Evolutionary conservation across 2,888 invertebrate species (phyloP).

Genomic region (Hemithea aestivaria): DNA sequence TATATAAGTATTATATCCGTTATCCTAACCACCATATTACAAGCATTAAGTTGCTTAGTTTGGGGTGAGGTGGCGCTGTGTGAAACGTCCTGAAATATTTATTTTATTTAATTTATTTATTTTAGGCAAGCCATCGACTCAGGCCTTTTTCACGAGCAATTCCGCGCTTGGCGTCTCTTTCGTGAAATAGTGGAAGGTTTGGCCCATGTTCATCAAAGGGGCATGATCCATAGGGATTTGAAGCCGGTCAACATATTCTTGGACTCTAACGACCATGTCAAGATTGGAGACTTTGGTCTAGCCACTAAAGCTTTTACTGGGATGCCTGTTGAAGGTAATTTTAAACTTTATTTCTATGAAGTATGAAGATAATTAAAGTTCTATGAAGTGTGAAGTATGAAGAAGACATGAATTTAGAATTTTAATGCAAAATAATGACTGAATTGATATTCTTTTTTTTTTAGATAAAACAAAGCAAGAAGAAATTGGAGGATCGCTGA

Average conservation of each 20-base stretch:
- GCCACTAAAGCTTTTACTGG: slow-evolving; percentile 85
- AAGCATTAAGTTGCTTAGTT: too few species aligned
- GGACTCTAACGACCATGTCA: slow-evolving; percentile 95
- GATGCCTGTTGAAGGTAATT: slow-evolving; percentile 65
- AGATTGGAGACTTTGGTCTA: slow-evolving; percentile 98
- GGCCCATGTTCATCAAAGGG: slow-evolving; percentile 95
- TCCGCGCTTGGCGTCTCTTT: slow-evolving; percentile 94
- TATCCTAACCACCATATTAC: too few species aligned
- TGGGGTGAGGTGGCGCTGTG: too few species aligned
- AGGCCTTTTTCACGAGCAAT: slow-evolving; percentile 85
- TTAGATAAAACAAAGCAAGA: slow-evolving; percentile 57
- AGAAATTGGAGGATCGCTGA: slow-evolving; percentile 64
- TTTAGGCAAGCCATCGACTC: slow-evolving; percentile 90
- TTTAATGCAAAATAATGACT: too few species aligned
- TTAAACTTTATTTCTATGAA: neutral
- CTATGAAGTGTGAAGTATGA: too few species aligned
- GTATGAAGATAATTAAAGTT: too few species aligned
- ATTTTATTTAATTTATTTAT: too few species aligned
- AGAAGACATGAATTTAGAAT: too few species aligned
- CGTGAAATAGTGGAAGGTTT: slow-evolving; percentile 95
- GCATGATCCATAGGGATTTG: slow-evolving; percentile 91
- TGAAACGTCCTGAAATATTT: too few species aligned
- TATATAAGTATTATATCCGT: too few species aligned
- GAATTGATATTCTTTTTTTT: slow-evolving; percentile 21
- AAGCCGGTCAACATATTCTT: slow-evolving; percentile 96